phyloP scores from a whole-genome alignment of 2,888 invertebrate genomes.

The Macropis europaea region DNA sequence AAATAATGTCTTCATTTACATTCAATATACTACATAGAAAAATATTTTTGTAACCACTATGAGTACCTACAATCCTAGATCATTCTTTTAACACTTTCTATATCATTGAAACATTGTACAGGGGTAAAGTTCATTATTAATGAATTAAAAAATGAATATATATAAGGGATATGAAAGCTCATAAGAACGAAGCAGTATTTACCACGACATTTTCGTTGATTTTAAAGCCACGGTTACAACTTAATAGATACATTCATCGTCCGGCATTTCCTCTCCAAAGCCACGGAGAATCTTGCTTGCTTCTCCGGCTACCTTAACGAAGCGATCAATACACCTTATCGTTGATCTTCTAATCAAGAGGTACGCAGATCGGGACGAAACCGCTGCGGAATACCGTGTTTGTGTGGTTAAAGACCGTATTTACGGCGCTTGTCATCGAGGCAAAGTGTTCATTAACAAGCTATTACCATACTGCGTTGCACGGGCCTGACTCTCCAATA shows the following conservation, averaged over 20 bases:
- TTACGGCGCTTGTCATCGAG: conserved; percentile 36
- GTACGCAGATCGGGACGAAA: conserved; percentile 31
- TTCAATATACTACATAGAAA: too few relatives aligned
- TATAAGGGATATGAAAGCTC: too few relatives aligned
- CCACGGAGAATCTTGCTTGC: conserved; percentile 14
- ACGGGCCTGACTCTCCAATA: background rate
- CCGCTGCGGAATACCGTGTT: conserved; percentile 35
- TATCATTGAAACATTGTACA: too few relatives aligned
- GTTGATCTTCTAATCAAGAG: conserved; percentile 48
- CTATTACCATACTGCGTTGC: conserved; percentile 14
- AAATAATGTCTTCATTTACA: too few relatives aligned
- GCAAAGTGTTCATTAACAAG: conserved; percentile 27
- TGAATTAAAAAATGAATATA: too few relatives aligned
- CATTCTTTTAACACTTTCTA: too few relatives aligned
- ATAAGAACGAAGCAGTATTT: too few relatives aligned
- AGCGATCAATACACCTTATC: conserved; percentile 64
- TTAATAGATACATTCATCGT: conserved; percentile 7
- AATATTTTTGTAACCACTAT: too few relatives aligned
- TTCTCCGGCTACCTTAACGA: conserved; percentile 56
- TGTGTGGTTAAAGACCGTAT: conserved; percentile 27
- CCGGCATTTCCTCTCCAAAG: conserved; percentile 3
- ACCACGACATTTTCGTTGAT: too few relatives aligned
- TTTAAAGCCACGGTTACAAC: too few relatives aligned
- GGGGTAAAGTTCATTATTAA: too few relatives aligned
- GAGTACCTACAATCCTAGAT: too few relatives aligned